These are phyloP conservation scores for Montifringilla adamsi DNA, from an alignment of 2,113 vertebrate genomes.

Conservation along the genomic window DNA sequence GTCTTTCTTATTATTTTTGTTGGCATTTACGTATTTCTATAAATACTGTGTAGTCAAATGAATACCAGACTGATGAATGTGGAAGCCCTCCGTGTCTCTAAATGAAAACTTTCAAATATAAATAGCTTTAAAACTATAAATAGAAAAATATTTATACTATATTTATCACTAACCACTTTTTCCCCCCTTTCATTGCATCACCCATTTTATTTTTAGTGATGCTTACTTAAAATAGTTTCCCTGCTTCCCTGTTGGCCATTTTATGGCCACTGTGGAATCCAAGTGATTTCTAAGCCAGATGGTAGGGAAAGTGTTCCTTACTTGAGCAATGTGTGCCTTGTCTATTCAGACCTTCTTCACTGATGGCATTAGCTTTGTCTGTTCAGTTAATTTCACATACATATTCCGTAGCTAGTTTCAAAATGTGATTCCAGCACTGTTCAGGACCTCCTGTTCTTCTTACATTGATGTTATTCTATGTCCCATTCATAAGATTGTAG, in stretches of 20 bases:
- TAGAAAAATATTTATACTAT: neutral
- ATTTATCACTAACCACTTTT: slow-evolving; percentile 22
- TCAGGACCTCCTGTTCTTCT: neutral
- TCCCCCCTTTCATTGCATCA: neutral
- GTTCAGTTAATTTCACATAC: fast-evolving
- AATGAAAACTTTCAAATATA: slow-evolving; percentile 26
- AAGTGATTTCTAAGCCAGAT: neutral
- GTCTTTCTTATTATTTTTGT: neutral
- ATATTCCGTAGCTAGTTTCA: neutral
- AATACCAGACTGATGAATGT: neutral
- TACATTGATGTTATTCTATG: neutral
- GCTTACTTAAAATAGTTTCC: slow-evolving; percentile 42
- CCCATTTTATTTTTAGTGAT: slow-evolving; percentile 41
- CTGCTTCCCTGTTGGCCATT: neutral
- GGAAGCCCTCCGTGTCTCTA: neutral
- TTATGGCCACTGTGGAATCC: neutral
- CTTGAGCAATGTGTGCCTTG: neutral
- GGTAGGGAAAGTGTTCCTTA: neutral
- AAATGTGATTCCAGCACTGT: neutral
- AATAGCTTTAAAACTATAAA: slow-evolving; percentile 29
- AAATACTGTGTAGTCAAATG: neutral
- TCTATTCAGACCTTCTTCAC: neutral
- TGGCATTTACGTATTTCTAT: neutral
- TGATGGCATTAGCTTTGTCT: neutral
- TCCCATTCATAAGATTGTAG: neutral